Conservation (phyloP, 2,797 vertebrate genomes). For the Dicrostonyx torquatus region DNA sequence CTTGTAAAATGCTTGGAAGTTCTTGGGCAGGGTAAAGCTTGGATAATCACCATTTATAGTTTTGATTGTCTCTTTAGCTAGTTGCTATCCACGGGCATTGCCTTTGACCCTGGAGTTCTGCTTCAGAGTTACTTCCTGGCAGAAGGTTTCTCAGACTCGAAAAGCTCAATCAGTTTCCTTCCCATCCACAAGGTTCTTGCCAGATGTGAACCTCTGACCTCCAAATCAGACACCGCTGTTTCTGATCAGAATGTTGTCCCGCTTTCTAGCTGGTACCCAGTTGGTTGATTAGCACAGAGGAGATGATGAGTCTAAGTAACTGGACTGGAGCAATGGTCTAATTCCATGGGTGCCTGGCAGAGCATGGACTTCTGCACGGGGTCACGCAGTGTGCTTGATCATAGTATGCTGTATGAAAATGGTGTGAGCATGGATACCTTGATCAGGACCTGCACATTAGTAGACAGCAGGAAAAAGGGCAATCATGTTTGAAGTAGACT, state of each 20-base stretch:
- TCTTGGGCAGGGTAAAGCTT: not conserved
- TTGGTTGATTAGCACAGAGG: no score
- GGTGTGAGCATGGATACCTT: no score
- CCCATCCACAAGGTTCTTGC: fast-evolving
- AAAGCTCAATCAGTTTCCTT: not conserved
- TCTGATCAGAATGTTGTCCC: not conserved
- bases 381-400: not conserved
- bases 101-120: not conserved
- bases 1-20: not conserved
- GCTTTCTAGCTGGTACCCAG: not conserved
- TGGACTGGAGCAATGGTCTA: not conserved
- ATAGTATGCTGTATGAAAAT: fast-evolving
- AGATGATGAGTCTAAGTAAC: not conserved
- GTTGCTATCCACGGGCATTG: not conserved
- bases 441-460: not conserved
- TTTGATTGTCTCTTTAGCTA: not conserved
- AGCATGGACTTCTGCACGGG: not conserved
- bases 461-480: not conserved
- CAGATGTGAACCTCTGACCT: fast-evolving
- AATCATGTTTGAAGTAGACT: not conserved
- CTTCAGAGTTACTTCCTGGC: not conserved
- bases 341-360: not conserved
- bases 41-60: fast-evolving
- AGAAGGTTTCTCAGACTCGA: not conserved
- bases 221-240: not conserved